Evolutionary conservation across 2,797 vertebrate genomes (phyloP).

Genomic region (Xenopus petersii): DNA sequence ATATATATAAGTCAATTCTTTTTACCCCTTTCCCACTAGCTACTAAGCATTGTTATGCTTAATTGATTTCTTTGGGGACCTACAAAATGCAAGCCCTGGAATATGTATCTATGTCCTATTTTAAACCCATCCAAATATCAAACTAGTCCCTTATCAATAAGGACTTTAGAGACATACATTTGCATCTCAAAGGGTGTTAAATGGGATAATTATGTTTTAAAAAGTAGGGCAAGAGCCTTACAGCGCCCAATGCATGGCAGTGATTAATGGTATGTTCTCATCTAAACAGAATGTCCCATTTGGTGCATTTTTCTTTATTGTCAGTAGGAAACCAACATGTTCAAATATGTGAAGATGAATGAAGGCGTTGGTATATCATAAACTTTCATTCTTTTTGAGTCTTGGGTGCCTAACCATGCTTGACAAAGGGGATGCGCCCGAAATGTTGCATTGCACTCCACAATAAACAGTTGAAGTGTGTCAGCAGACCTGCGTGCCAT

Average conservation of each 20-base stretch:
- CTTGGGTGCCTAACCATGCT: too few species aligned
- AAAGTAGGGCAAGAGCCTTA: conserved; percentile 40
- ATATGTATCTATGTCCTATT: conserved; percentile 27
- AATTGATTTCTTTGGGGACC: conserved; percentile 31
- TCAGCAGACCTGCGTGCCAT: too few species aligned
- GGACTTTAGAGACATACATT: conserved; percentile 23
- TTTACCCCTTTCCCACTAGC: conserved; percentile 2
- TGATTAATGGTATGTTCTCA: conserved; percentile 33
- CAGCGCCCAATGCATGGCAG: conserved; percentile 39
- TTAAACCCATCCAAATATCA: conserved; percentile 22
- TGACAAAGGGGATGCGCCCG: too few species aligned
- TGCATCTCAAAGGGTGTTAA: conserved; percentile 41
- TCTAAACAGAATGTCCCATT: neutral
- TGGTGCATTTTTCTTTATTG: neutral
- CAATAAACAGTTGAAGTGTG: too few species aligned
- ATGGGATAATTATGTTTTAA: conserved; percentile 48
- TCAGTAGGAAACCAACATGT: neutral
- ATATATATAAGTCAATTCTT: too few species aligned
- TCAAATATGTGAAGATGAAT: neutral
- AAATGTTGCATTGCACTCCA: too few species aligned
- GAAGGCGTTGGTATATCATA: too few species aligned
- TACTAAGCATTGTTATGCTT: conserved; percentile 6
- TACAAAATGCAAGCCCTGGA: conserved; percentile 15
- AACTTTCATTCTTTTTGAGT: too few species aligned
- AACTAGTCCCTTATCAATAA: conserved; percentile 19